Evolutionary conservation across 2,888 invertebrate genomes (phyloP).

Genomic region (Eupelmus urozonus): DNA sequence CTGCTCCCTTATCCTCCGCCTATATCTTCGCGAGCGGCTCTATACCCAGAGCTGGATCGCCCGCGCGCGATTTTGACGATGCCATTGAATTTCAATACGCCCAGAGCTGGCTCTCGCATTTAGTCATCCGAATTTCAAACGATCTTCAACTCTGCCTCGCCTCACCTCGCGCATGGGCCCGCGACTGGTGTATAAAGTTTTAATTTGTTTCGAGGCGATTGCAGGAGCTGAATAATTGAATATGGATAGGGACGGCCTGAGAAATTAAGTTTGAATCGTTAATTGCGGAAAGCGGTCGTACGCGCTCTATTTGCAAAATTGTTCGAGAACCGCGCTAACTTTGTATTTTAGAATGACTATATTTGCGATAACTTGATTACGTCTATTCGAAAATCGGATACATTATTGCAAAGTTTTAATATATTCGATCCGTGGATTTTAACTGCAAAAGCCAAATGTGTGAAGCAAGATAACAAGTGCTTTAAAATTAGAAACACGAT

Average conservation of each 20-base stretch:
- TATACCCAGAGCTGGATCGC: conserved; percentile 32
- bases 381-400: no score
- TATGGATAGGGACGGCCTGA: conserved; percentile 41
- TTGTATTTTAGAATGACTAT: neutral
- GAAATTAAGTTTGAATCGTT: conserved; percentile 47
- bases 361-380: neutral
- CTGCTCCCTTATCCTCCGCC: conserved; percentile 57
- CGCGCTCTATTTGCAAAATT: conserved; percentile 3
- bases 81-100: conserved; percentile 61
- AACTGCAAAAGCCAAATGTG: neutral
- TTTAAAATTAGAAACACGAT: conserved; percentile 4
- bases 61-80: conserved; percentile 59
- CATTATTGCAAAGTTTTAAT: no score
- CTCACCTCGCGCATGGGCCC: neutral
- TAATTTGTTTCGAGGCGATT: conserved; percentile 58
- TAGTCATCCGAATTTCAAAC: conserved; percentile 60
- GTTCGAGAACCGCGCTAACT: neutral
- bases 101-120: conserved; percentile 42
- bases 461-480: neutral
- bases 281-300: conserved; percentile 28
- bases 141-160: conserved; percentile 47
- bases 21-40: conserved; percentile 32
- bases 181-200: conserved; percentile 52
- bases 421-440: no score
- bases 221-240: conserved; percentile 41